Percentiles rank a stretch among this genome's conserved stretches.
These are phyloP conservation scores for Camptogramma bilineatum DNA, from an alignment of 2,888 invertebrate genomes.

Conservation along the genomic window DNA sequence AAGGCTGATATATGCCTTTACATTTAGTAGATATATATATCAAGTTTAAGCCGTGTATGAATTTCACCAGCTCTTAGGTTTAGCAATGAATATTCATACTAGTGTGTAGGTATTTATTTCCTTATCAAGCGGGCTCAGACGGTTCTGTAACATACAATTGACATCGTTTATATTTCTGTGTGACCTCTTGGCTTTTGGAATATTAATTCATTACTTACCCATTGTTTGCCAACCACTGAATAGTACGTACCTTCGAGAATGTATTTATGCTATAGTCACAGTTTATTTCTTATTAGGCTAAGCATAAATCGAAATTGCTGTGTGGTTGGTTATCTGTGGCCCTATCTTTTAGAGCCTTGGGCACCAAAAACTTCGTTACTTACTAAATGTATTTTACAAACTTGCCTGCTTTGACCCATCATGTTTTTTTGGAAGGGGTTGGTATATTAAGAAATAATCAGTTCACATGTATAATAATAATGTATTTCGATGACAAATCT, in stretches of 20 bases:
- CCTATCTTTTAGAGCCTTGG: neutral
- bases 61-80: neutral
- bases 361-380: neutral
- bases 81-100: slow-evolving; percentile 1
- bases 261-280: neutral
- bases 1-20: slow-evolving; percentile 7
- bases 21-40: neutral
- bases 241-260: neutral
- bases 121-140: slow-evolving; percentile 3
- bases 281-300: neutral
- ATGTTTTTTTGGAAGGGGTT: neutral
- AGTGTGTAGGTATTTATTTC: neutral
- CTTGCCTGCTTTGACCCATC: neutral
- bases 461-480: too few species aligned
- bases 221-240: slow-evolving; percentile 36
- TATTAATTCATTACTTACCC: slow-evolving; percentile 35
- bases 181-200: slow-evolving; percentile 42
- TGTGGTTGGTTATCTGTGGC: neutral
- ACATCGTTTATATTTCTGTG: slow-evolving; percentile 24
- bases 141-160: slow-evolving; percentile 28
- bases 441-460: neutral
- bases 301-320: neutral
- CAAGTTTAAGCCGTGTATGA: neutral
- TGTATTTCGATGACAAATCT: too few species aligned
- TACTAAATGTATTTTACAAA: neutral